Evolutionary conservation across 2,888 invertebrate species (phyloP).

Genomic region (Melinaea menophilus): DNA sequence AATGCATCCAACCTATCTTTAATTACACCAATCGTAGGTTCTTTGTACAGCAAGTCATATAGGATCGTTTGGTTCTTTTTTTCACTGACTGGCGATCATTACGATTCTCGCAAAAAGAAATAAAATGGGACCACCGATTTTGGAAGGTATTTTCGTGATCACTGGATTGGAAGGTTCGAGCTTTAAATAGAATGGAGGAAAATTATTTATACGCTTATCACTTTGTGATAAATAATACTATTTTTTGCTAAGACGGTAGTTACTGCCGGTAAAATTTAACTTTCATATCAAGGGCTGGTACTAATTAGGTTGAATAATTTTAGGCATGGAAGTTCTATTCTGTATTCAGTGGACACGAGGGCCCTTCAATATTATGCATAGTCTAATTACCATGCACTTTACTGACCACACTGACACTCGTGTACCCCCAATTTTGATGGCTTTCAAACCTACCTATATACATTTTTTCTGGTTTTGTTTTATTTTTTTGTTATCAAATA

Average conservation of each 20-base stretch:
- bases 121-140: not conserved
- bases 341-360: constrained; percentile 23
- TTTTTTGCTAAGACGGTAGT: no score
- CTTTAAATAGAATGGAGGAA: not conserved
- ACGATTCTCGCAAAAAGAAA: constrained; percentile 1
- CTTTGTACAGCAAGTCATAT: constrained; percentile 20
- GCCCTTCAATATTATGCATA: constrained; percentile 27
- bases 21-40: constrained; percentile 32
- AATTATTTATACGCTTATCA: not conserved
- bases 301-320: constrained; percentile 31
- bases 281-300: constrained; percentile 9
- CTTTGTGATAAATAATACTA: no score
- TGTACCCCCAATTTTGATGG: constrained; percentile 24
- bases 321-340: constrained; percentile 28
- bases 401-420: constrained; percentile 17
- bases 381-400: constrained; percentile 26
- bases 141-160: not conserved
- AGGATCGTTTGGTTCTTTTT: constrained; percentile 1
- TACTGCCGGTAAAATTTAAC: not conserved
- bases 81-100: constrained; percentile 1
- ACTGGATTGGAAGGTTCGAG: not conserved
- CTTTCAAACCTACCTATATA: constrained; percentile 9
- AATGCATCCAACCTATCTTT: constrained; percentile 39
- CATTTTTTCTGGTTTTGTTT: not conserved
- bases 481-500: not conserved